phyloP scores from a whole-genome alignment of 1,140 invertebrate species.

The Ceratosolen solmsi region DNA sequence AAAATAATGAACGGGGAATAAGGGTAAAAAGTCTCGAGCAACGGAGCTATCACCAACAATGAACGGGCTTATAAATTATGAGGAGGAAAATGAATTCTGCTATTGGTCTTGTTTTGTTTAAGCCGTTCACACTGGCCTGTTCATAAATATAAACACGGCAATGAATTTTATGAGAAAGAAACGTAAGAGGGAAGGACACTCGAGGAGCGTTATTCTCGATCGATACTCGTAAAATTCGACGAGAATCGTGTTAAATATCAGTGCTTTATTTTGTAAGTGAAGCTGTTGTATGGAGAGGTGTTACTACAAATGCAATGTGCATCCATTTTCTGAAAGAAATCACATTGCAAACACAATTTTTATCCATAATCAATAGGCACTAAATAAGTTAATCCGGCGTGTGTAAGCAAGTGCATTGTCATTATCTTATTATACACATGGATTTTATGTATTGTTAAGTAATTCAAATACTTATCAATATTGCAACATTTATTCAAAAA shows the following conservation, averaged over 20 bases:
- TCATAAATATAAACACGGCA: slow-evolving; percentile 21
- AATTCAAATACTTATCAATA: too few relatives aligned
- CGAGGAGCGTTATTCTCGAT: slow-evolving; percentile 16
- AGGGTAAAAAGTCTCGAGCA: not conserved
- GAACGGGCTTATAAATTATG: not conserved
- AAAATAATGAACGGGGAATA: not conserved
- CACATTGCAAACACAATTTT: too few relatives aligned
- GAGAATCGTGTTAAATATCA: not conserved
- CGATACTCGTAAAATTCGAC: slow-evolving; percentile 17
- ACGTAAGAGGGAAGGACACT: not conserved
- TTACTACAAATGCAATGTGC: not conserved
- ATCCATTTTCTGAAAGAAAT: not conserved
- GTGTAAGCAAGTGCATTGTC: too few relatives aligned
- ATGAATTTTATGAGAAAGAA: slow-evolving; percentile 7
- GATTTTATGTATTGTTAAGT: too few relatives aligned
- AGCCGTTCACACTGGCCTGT: not conserved
- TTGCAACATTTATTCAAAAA: too few relatives aligned
- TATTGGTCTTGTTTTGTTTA: not conserved
- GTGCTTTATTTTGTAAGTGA: slow-evolving; percentile 11
- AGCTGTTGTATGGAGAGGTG: not conserved
- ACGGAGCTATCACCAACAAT: not conserved
- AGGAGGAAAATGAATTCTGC: not conserved
- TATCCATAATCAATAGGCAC: too few relatives aligned
- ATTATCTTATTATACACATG: too few relatives aligned
- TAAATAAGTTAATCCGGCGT: too few relatives aligned